Evolutionary conservation across 2,113 vertebrate genomes (phyloP).

Genomic region (Turdus rufiventris): DNA sequence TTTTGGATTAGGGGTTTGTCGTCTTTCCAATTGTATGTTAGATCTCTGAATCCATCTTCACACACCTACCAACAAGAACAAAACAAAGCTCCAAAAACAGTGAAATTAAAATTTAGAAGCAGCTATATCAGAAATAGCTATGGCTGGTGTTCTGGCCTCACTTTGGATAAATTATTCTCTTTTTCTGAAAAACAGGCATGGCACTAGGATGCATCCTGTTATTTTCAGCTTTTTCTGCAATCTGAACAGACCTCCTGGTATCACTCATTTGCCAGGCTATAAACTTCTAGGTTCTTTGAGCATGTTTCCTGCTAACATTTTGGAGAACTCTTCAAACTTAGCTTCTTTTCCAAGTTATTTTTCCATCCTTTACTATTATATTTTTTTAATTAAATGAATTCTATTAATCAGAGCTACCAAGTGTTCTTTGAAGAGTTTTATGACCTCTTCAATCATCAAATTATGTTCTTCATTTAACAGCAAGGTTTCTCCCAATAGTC

Average conservation of each 20-base stretch:
- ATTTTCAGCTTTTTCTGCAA: background rate
- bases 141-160: background rate
- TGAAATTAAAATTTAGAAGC: background rate
- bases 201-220: background rate
- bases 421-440: constrained; percentile 38
- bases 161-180: background rate
- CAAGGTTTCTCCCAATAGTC: constrained; percentile 6
- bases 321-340: background rate
- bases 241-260: background rate
- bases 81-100: background rate
- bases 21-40: fast-evolving
- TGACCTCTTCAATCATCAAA: constrained; percentile 53
- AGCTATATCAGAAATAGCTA: background rate
- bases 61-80: background rate
- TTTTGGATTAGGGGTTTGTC: background rate
- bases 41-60: background rate
- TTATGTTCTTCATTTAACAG: constrained; percentile 53
- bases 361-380: background rate
- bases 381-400: constrained; percentile 36
- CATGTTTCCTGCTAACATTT: background rate
- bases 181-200: background rate
- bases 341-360: constrained; percentile 2
- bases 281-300: background rate
- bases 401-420: constrained; percentile 45
- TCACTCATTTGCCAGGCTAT: background rate